Conservation (phyloP, 2,888 invertebrate genomes). For the Abscondita cerata region DNA sequence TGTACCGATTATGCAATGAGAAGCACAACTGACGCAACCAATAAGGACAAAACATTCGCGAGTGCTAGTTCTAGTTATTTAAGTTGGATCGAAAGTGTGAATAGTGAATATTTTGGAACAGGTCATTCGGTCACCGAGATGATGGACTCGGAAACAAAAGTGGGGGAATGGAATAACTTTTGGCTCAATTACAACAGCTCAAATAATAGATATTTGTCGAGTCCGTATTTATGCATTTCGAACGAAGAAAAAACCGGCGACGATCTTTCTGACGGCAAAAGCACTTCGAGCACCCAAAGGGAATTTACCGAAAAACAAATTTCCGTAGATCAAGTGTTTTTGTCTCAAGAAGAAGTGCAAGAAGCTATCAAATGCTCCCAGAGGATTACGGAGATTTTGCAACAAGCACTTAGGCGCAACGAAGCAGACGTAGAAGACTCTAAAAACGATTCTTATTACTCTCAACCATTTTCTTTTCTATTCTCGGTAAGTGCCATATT, state of each 20-base stretch:
- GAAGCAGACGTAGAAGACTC: slow-evolving; percentile 50
- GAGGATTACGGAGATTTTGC: slow-evolving; percentile 55
- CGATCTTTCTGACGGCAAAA: slow-evolving; percentile 54
- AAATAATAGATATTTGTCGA: slow-evolving; percentile 51
- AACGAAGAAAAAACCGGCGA: slow-evolving; percentile 48
- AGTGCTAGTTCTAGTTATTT: slow-evolving; percentile 56
- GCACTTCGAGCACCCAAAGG: slow-evolving; percentile 54
- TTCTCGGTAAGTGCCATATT: slow-evolving; percentile 23
- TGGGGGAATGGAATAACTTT: slow-evolving; percentile 60
- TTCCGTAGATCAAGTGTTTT: slow-evolving; percentile 42
- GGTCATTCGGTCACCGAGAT: slow-evolving; percentile 38
- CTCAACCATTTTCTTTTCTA: slow-evolving; percentile 41
- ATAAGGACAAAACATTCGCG: slow-evolving; percentile 46
- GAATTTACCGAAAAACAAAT: slow-evolving; percentile 53
- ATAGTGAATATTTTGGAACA: slow-evolving; percentile 52
- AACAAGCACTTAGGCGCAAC: slow-evolving; percentile 52
- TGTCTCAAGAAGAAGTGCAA: slow-evolving; percentile 54
- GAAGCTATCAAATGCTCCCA: slow-evolving; percentile 55
- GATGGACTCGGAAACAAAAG: slow-evolving; percentile 50
- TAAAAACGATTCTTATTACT: slow-evolving; percentile 53
- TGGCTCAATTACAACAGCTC: slow-evolving; percentile 59
- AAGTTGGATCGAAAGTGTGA: slow-evolving; percentile 58
- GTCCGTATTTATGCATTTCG: slow-evolving; percentile 49
- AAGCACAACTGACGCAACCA: slow-evolving; percentile 42
- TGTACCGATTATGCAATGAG: slow-evolving; percentile 52